Conservation (phyloP, 2,888 invertebrate species). For the Synanthedon myopaeformis region DNA sequence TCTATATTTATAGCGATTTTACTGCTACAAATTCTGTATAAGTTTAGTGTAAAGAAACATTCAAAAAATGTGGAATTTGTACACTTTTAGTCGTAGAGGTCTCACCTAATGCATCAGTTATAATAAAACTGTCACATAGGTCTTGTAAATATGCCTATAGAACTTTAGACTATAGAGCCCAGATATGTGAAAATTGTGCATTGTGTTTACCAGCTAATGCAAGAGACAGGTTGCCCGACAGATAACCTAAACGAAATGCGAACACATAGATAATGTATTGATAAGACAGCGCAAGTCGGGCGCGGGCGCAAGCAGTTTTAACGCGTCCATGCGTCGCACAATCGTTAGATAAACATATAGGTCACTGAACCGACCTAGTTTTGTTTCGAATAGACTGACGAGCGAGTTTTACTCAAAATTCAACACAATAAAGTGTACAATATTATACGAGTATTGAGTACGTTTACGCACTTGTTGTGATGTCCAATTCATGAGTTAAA, state of each 20-base stretch:
- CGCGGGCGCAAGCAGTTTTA: conserved; percentile 12
- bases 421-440: background rate
- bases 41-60: no score
- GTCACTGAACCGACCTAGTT: conserved; percentile 70
- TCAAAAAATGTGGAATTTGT: no score
- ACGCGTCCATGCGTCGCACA: conserved; percentile 38
- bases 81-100: no score
- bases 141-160: no score
- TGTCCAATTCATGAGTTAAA: no score
- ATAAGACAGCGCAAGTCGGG: conserved; percentile 35
- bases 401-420: conserved; percentile 48
- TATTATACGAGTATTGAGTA: no score
- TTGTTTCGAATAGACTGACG: conserved; percentile 32
- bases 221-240: conserved; percentile 56
- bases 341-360: conserved; percentile 69
- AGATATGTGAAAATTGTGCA: background rate
- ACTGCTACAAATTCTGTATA: no score
- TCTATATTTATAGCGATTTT: no score
- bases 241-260: conserved; percentile 63
- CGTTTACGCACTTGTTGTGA: no score
- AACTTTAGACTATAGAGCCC: background rate
- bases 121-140: no score
- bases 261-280: conserved; percentile 37
- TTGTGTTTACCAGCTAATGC: conserved; percentile 19
- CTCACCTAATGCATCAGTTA: no score